Percentiles rank a stretch among this genome's conserved stretches.
Conservation (phyloP, 2,113 vertebrate species). For the Rissa tridactyla region DNA sequence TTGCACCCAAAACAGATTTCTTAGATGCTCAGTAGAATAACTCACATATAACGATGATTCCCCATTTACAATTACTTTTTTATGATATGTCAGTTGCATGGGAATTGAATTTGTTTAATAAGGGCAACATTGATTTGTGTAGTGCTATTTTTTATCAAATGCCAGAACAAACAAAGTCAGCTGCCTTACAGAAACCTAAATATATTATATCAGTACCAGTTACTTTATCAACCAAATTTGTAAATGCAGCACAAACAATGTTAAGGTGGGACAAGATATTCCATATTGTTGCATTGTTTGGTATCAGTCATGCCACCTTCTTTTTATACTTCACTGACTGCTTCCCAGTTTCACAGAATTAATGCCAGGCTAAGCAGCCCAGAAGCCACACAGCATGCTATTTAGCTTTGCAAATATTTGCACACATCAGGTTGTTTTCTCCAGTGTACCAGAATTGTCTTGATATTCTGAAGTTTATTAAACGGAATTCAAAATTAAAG, state of each 20-base stretch:
- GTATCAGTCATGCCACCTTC: background rate
- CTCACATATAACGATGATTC: background rate
- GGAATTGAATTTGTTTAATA: slow-evolving; percentile 1
- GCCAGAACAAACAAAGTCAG: background rate
- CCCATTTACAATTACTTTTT: background rate
- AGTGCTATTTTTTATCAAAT: slow-evolving; percentile 1
- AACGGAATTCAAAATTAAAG: background rate
- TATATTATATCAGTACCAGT: background rate
- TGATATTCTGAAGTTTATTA: background rate
- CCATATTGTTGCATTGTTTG: background rate
- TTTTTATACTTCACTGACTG: background rate
- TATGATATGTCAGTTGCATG: background rate
- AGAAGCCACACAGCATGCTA: background rate
- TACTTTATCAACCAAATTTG: background rate
- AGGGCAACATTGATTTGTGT: background rate
- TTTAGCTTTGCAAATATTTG: background rate
- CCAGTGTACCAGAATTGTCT: background rate
- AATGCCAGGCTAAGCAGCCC: background rate
- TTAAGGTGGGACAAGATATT: background rate
- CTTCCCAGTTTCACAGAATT: background rate
- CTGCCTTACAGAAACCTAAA: background rate
- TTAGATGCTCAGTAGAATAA: background rate
- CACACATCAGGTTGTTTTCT: background rate
- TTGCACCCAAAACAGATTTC: background rate
- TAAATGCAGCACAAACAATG: background rate